A percentile compares a stretch with the other conserved stretches of the same genome.
Evolutionary conservation across 2,888 invertebrate genomes (phyloP).

Genomic region (Scotopteryx bipunctaria): DNA sequence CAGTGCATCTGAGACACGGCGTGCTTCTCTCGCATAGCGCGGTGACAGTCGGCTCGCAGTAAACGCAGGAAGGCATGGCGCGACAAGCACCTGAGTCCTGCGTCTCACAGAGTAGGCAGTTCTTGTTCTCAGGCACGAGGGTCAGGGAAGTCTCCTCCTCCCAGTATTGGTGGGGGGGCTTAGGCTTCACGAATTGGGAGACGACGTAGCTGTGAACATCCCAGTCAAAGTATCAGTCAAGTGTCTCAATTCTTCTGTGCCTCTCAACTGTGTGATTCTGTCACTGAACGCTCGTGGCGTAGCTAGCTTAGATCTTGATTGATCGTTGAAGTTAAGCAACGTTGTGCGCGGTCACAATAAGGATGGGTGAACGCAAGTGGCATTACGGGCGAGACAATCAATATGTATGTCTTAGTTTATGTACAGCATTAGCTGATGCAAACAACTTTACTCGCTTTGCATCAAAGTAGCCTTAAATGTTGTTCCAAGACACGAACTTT

Average conservation of each 20-base stretch:
- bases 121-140: slow-evolving; percentile 68
- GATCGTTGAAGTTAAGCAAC: no score
- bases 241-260: background rate
- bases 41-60: slow-evolving; percentile 74
- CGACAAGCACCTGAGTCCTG: slow-evolving; percentile 73
- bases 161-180: slow-evolving; percentile 76
- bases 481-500: no score
- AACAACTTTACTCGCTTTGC: no score
- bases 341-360: no score
- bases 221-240: background rate
- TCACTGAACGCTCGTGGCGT: no score
- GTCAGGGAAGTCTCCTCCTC: slow-evolving; percentile 71
- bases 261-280: background rate
- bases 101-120: slow-evolving; percentile 72
- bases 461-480: no score
- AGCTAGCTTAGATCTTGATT: no score
- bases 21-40: slow-evolving; percentile 72
- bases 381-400: no score
- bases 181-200: slow-evolving; percentile 71
- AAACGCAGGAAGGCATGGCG: slow-evolving; percentile 75
- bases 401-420: no score
- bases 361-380: no score
- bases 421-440: no score
- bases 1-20: slow-evolving; percentile 67
- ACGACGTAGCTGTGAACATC: slow-evolving; percentile 62